phyloP scores from a whole-genome alignment of 2,113 vertebrate species.

The Triplophysa siluroides region DNA sequence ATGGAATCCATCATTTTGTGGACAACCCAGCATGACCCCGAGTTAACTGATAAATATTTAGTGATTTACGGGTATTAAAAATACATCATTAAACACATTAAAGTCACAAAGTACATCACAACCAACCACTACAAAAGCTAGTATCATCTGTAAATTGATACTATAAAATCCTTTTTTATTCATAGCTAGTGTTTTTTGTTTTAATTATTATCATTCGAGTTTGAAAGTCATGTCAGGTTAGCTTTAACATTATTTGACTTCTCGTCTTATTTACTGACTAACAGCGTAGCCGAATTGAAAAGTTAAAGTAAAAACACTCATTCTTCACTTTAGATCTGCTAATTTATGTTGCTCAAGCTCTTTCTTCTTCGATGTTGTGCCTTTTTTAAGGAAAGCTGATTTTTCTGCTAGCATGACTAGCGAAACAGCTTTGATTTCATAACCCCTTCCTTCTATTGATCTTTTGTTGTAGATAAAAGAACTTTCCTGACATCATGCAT shows the following conservation, averaged over 20 bases:
- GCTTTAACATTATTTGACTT: conserved; percentile 62
- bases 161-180: neutral
- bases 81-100: too few species aligned
- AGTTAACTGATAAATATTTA: too few species aligned
- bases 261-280: conserved; percentile 60
- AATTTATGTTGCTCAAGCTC: conserved; percentile 60
- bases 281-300: conserved; percentile 62
- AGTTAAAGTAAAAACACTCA: conserved; percentile 63
- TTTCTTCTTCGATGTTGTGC: conserved; percentile 72
- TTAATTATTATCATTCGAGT: neutral
- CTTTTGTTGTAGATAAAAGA: conserved; percentile 75
- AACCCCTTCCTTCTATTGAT: conserved; percentile 77
- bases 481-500: conserved; percentile 74
- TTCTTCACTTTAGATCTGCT: conserved; percentile 55
- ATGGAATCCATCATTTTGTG: too few species aligned
- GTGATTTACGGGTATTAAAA: too few species aligned
- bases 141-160: neutral
- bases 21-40: too few species aligned
- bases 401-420: conserved; percentile 65
- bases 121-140: too few species aligned
- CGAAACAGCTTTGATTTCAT: conserved; percentile 75
- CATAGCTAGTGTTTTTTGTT: neutral
- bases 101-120: too few species aligned
- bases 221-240: conserved; percentile 50
- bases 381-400: conserved; percentile 60